phyloP scores from a whole-genome alignment of 2,797 vertebrate species.

The Pipistrellus pygmaeus region DNA sequence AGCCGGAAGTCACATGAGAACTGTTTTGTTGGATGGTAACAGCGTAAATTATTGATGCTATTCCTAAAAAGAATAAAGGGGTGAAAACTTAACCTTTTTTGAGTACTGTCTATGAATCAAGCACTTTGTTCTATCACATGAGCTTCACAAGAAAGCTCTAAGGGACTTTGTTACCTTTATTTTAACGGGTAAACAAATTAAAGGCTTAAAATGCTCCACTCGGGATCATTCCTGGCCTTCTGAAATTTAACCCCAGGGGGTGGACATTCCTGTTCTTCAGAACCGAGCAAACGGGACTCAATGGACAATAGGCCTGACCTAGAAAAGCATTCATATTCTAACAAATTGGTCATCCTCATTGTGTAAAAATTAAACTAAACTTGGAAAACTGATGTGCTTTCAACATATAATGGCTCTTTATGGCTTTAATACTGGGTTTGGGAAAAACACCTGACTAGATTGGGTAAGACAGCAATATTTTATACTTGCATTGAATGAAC shows the following conservation, averaged over 20 bases:
- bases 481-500: conserved; percentile 34
- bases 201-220: background rate
- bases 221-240: background rate
- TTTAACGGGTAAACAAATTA: conserved; percentile 43
- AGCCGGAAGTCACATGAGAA: conserved; percentile 7
- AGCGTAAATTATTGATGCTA: background rate
- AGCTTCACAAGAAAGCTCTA: background rate
- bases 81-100: background rate
- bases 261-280: background rate
- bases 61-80: background rate
- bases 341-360: background rate
- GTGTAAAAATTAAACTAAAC: conserved; percentile 28
- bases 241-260: background rate
- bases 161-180: background rate
- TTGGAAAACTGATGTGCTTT: background rate
- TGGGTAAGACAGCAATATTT: conserved; percentile 31
- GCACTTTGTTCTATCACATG: background rate
- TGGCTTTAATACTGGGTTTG: conserved; percentile 14
- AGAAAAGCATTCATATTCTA: background rate
- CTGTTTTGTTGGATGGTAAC: background rate
- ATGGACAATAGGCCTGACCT: background rate
- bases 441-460: conserved; percentile 25
- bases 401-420: background rate
- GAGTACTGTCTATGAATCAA: background rate
- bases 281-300: background rate